Percentiles rank a stretch among this genome's conserved stretches.
These are phyloP conservation scores for Triplophysa siluroides DNA, from an alignment of 2,113 vertebrate genomes.

Conservation along the genomic window DNA sequence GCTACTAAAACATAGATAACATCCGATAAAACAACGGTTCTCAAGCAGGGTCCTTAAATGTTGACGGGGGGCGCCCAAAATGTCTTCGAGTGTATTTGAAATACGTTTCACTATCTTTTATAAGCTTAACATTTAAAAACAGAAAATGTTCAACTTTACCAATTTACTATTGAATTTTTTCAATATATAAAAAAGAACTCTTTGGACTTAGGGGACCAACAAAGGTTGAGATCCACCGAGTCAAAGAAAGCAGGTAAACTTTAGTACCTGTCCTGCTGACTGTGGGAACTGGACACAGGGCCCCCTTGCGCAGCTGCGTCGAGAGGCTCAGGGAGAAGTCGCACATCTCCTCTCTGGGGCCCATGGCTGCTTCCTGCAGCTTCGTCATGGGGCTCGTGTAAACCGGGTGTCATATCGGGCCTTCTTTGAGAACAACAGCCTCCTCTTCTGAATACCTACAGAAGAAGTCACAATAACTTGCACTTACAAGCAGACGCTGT, in stretches of 20 bases:
- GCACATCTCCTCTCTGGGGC: not conserved
- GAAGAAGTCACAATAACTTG: not conserved
- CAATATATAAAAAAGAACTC: too few relatives aligned
- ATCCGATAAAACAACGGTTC: too few relatives aligned
- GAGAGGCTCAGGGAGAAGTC: not conserved
- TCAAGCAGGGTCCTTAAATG: too few relatives aligned
- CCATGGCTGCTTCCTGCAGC: constrained; percentile 33
- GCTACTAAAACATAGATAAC: constrained; percentile 11
- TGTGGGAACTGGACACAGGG: constrained; percentile 4
- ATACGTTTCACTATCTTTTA: too few relatives aligned
- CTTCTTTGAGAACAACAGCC: not conserved
- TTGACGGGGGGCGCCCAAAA: too few relatives aligned
- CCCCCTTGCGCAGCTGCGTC: not conserved
- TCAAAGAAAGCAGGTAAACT: not conserved
- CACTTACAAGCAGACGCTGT: too few relatives aligned
- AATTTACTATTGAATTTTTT: too few relatives aligned
- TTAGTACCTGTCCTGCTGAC: constrained; percentile 24
- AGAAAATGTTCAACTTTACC: too few relatives aligned
- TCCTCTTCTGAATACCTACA: constrained; percentile 34
- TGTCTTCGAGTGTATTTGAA: too few relatives aligned
- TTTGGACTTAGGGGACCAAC: too few relatives aligned
- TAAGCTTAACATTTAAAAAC: too few relatives aligned
- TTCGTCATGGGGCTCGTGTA: not conserved
- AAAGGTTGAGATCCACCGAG: too few relatives aligned
- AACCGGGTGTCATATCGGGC: not conserved